These are phyloP conservation scores for Anorthoa munda DNA, from an alignment of 2,888 invertebrate genomes.

Conservation along the genomic window DNA sequence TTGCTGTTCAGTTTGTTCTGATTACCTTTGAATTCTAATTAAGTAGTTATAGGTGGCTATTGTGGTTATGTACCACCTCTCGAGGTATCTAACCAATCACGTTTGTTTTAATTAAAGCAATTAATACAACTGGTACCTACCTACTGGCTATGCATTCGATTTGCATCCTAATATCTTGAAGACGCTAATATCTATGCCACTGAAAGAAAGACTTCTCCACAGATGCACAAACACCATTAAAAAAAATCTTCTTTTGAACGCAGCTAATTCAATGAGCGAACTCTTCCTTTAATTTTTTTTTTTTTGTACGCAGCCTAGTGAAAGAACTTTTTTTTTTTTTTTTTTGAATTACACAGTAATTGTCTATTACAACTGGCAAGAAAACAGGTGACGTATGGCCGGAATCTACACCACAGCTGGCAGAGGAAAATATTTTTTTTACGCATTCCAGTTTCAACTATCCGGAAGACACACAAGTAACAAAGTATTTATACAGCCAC, in stretches of 20 bases:
- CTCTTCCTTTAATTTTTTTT: no score
- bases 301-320: no score
- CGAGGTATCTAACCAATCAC: background rate
- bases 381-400: background rate
- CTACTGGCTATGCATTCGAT: background rate
- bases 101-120: background rate
- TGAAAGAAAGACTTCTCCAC: background rate
- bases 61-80: background rate
- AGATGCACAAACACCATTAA: background rate
- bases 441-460: slow-evolving; percentile 35
- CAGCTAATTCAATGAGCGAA: no score
- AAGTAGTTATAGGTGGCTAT: background rate
- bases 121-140: background rate
- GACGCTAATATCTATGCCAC: no score
- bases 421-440: slow-evolving; percentile 39
- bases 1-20: background rate
- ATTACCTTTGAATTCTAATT: slow-evolving; percentile 3
- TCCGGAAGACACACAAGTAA: slow-evolving; percentile 20
- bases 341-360: background rate
- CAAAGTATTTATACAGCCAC: slow-evolving; percentile 2
- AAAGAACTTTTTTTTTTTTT: background rate
- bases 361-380: background rate
- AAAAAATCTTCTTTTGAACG: no score
- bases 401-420: slow-evolving; percentile 3
- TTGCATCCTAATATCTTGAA: background rate